Percentiles rank a stretch among this genome's conserved stretches.
Evolutionary conservation across 1,140 invertebrate species (phyloP).

Genomic region (Bactericera cockerelli): DNA sequence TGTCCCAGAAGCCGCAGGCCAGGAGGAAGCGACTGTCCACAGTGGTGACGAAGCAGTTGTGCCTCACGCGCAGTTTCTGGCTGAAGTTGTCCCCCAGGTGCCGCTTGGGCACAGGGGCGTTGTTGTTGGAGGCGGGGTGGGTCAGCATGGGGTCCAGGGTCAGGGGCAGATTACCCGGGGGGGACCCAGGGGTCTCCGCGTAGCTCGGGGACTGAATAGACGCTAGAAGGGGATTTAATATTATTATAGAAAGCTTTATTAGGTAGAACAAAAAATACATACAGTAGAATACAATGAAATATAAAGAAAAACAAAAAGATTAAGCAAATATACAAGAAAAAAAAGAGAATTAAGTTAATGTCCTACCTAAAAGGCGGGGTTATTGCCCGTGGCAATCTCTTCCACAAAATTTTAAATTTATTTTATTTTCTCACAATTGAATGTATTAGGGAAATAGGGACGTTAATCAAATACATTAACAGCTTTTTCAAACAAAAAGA

Average conservation of each 20-base stretch:
- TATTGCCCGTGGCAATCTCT: no score
- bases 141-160: constrained; percentile 84
- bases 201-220: constrained; percentile 67
- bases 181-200: constrained; percentile 42
- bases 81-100: constrained; percentile 94
- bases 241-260: no score
- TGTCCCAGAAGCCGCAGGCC: constrained; percentile 99
- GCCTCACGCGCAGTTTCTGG: constrained; percentile 80
- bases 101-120: constrained; percentile 47
- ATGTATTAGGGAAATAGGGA: no score
- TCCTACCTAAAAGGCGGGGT: no score
- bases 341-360: no score
- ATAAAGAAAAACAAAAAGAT: no score
- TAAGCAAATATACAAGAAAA: no score
- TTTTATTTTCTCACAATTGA: no score
- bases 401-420: no score
- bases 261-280: no score
- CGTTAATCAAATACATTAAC: constrained; percentile 16
- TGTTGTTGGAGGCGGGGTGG: constrained; percentile 47
- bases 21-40: constrained; percentile 92
- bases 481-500: no score
- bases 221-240: constrained; percentile 39
- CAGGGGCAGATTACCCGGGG: constrained; percentile 69
- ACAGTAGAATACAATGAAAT: no score
- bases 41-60: constrained; percentile 92